Base-by-base conservation (phyloP, 2,888 invertebrate species). In the Litoditis marina region DNA sequence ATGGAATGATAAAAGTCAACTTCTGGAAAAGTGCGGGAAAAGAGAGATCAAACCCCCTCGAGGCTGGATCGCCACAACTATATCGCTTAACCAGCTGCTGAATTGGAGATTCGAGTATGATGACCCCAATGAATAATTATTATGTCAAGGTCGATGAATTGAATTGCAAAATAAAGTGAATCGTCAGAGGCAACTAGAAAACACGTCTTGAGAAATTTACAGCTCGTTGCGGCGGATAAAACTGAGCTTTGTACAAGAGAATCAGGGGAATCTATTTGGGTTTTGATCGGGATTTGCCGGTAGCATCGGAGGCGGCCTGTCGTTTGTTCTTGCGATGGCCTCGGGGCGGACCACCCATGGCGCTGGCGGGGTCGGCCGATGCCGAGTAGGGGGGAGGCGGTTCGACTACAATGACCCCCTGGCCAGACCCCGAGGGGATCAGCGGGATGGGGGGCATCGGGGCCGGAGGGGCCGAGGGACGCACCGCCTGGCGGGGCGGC, bases 301-400 rank as follows among this genome's bases (percentile, higher is more conserved):
- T 42, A 4, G 66, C 67, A 36, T 76, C 76, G 4, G 71, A 56
- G 2, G 72, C 60, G 16, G 76, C 71, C 55, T 76, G 76, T 36
- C 76, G 49, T 47, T 76, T 76, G 58, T 76, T 74, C 58, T 76
- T 76, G 13, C 74, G 58, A 49, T 76, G 76, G 7, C 76, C 77
- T 42, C 76, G 57, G 31, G 66, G 63, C 6, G 77, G 76, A 31
- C 76, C 74, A 22, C 74, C 74, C 61, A 77, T 65, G 13, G 63
- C 70, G 16, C 63, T 56, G 34, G 64, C 63, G 8, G 71, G 73
- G 60, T 74, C 74, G 2, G 76, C 73, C 7, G 72, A 68, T 13
- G 74, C 69, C 27, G 73, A 63, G 39, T 74, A 74, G 31, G 77
- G 77, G 2, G 77, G 77, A 31, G 71, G 71, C 11, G 77, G 77